A percentile compares a stretch with the other conserved stretches of the same genome.
Evolutionary conservation across 2,888 invertebrate genomes (phyloP).

Genomic region (Acleris cristana): DNA sequence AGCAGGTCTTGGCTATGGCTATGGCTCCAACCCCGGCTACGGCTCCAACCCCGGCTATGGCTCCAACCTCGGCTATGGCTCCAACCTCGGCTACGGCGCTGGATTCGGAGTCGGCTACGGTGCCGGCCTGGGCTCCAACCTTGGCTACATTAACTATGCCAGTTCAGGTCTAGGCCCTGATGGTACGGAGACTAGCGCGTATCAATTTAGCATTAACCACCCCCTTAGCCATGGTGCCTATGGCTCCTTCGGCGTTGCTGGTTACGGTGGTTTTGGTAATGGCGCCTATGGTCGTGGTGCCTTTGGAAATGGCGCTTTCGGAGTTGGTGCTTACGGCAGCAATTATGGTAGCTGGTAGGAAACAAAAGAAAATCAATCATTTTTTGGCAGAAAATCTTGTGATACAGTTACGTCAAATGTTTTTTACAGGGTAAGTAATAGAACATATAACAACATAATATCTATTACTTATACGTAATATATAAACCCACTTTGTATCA

Average conservation of each 20-base stretch:
- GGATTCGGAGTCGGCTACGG: too few relatives aligned
- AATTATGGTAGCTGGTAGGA: conserved; percentile 35
- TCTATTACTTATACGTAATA: too few relatives aligned
- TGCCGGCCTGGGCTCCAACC: too few relatives aligned
- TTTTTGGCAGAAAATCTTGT: not conserved
- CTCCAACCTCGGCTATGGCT: conserved; percentile 22
- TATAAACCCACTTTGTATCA: too few relatives aligned
- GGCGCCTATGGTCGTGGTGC: conserved; percentile 4
- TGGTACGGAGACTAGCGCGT: conserved; percentile 3
- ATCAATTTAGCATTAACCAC: conserved; percentile 13
- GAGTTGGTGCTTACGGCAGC: conserved; percentile 37
- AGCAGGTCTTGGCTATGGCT: conserved; percentile 17
- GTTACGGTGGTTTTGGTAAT: conserved; percentile 25
- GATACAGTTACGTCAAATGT: not conserved
- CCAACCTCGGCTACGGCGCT: conserved; percentile 2
- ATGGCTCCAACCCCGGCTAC: conserved; percentile 17
- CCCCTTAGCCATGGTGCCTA: not conserved
- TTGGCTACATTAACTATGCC: conserved; percentile 1
- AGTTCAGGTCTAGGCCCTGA: not conserved
- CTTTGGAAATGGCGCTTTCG: conserved; percentile 13
- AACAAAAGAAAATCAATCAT: not conserved
- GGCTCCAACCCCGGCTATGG: conserved; percentile 1
- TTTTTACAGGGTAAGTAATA: too few relatives aligned
- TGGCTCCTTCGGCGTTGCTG: conserved; percentile 14
- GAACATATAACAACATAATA: too few relatives aligned